Evolutionary conservation across 2,113 vertebrate species (phyloP), one percentile per base, ranked within the genome.

Genomic region (Galemys pyrenaicus): DNA sequence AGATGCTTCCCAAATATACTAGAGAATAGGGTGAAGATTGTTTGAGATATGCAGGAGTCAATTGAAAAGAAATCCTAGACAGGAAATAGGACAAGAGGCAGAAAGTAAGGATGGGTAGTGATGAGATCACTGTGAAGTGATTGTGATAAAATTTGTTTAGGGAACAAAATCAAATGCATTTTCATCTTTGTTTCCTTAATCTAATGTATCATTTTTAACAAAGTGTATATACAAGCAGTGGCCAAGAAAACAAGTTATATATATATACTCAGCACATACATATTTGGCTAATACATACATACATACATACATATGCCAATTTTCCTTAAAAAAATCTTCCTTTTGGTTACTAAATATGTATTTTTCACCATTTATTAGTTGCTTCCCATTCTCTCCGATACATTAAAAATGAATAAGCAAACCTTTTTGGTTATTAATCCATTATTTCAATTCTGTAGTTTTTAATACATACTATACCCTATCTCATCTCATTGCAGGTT

Each of bases 341-440:
- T 28, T 39, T 8, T 46, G 28, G 28, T 58, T 24, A 44, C 3
- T 56, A 56, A 13, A 80, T 77, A 60, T 44, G n/a, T 46, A 1
- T 49, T 32, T 73, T 30, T 13, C 16, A 91, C 11, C 24, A 64
- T 46, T 85, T 91, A 37, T 32, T 73, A 9, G 30, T 51, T 90
- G 19, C 6, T 32, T 73, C 71, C 32, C 65, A 35, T 9, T 3
- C 5, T 32, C 32, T 35, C 20, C 46, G 3, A 35, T 24, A 68
- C 20, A 44, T 65, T 9, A 94, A 78, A 79, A 91, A 74, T 46
- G 15, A 65, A 88, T 75, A 3, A 80, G 67, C 20, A 85, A 30
- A 56, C 7, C 1, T 5, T 71, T 79, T 60, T 32, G 17, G 24
- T 87, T 89, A 54, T 75, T 41, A 85, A 85, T 82, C 11, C 22